phyloP scores from a whole-genome alignment of 2,797 vertebrate genomes.

The Sphenopsis melanotis region DNA sequence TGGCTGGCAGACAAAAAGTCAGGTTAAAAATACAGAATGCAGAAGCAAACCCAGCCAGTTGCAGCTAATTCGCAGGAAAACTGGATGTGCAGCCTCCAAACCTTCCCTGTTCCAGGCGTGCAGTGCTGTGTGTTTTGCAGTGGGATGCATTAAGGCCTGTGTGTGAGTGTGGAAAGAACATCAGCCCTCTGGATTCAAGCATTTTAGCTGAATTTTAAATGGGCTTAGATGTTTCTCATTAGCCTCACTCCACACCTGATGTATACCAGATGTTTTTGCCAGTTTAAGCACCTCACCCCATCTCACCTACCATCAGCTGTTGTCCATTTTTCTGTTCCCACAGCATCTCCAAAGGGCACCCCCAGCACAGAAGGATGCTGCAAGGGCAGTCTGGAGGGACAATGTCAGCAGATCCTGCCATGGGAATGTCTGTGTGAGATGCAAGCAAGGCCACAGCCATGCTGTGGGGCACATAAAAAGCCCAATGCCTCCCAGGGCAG shows the following conservation, averaged over 20 bases:
- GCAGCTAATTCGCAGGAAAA: neutral
- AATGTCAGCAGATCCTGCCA: neutral
- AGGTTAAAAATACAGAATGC: conserved; percentile 48
- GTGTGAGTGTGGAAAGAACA: accelerated
- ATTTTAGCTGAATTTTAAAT: neutral
- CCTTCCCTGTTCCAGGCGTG: neutral
- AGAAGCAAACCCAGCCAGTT: conserved; percentile 26
- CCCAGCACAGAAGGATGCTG: neutral
- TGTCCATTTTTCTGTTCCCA: neutral
- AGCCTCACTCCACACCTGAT: neutral
- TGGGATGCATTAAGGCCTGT: neutral
- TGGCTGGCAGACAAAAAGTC: conserved; percentile 52
- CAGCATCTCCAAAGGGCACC: neutral
- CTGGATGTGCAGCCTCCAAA: neutral
- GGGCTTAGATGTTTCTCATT: neutral
- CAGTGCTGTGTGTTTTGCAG: neutral
- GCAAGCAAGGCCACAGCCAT: neutral
- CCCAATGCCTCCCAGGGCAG: neutral
- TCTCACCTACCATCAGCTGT: neutral
- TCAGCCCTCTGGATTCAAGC: neutral
- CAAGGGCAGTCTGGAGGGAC: neutral
- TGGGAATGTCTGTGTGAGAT: neutral
- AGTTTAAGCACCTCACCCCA: neutral
- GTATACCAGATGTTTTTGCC: neutral
- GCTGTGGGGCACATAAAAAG: neutral